A percentile compares a stretch with the other conserved stretches of the same genome.
phyloP scores from a whole-genome alignment of 2,113 vertebrate species.

The Emydocephalus ijimae region DNA sequence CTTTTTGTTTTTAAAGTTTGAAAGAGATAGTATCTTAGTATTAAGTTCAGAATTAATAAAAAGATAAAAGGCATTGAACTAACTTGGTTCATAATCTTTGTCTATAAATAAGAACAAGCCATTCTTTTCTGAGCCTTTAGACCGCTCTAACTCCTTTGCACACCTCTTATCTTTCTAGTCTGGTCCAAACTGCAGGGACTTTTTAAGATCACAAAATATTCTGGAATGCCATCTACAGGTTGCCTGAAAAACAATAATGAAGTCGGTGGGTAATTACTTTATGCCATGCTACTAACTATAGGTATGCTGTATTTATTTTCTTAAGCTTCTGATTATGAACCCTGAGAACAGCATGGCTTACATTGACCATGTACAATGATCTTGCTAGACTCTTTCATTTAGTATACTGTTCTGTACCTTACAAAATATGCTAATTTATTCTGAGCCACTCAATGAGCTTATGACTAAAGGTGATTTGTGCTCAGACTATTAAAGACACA shows the following conservation, averaged over 20 bases:
- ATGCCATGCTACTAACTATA: background rate
- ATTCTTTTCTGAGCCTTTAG: background rate
- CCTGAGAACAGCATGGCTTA: background rate
- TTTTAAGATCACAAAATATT: background rate
- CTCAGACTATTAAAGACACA: background rate
- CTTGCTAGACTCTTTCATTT: background rate
- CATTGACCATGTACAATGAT: background rate
- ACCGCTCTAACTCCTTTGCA: background rate
- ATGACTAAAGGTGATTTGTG: background rate
- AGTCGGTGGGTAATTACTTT: background rate
- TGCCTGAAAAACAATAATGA: background rate
- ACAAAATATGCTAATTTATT: background rate
- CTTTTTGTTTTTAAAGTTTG: background rate
- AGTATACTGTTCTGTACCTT: background rate
- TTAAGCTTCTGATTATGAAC: background rate
- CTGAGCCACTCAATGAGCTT: background rate
- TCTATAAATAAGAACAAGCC: background rate
- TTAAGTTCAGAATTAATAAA: background rate
- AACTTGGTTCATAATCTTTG: background rate
- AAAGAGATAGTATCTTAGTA: background rate
- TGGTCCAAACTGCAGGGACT: background rate
- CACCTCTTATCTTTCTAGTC: background rate
- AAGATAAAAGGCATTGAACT: background rate
- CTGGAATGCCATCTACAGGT: background rate
- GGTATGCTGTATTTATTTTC: background rate